Evolutionary conservation across 2,888 invertebrate genomes (phyloP).

Genomic region (Apotomis turbidana): DNA sequence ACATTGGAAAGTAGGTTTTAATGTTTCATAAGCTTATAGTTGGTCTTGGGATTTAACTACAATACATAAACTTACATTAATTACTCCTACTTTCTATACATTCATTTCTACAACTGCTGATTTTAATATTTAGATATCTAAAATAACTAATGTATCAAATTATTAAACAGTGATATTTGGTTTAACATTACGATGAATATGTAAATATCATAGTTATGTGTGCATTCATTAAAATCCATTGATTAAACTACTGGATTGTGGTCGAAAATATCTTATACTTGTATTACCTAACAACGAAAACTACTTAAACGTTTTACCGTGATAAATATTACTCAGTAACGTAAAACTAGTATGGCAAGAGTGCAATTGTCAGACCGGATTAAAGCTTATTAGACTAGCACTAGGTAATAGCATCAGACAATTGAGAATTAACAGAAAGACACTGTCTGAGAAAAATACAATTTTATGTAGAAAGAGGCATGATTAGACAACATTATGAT

Average conservation of each 20-base stretch:
- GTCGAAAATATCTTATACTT: background rate
- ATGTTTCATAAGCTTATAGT: constrained; percentile 31
- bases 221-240: constrained; percentile 17
- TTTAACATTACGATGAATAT: constrained; percentile 8
- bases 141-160: constrained; percentile 3
- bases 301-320: constrained; percentile 8
- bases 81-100: constrained; percentile 4
- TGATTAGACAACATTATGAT: too few relatives aligned
- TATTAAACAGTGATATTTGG: background rate
- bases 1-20: constrained; percentile 32
- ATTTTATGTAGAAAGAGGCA: too few relatives aligned
- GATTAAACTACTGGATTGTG: constrained; percentile 5
- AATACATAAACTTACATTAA: background rate
- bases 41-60: constrained; percentile 38
- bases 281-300: constrained; percentile 13
- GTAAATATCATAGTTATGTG: constrained; percentile 9
- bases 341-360: constrained; percentile 12
- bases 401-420: too few relatives aligned
- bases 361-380: constrained; percentile 15
- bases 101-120: background rate
- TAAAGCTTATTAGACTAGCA: constrained; percentile 23
- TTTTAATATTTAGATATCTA: background rate
- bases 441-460: too few relatives aligned
- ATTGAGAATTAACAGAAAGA: too few relatives aligned
- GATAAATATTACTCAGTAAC: constrained; percentile 2